Evolutionary conservation across 2,797 vertebrate species (phyloP).

Genomic region (Acrossocheilus wenchowensis): DNA sequence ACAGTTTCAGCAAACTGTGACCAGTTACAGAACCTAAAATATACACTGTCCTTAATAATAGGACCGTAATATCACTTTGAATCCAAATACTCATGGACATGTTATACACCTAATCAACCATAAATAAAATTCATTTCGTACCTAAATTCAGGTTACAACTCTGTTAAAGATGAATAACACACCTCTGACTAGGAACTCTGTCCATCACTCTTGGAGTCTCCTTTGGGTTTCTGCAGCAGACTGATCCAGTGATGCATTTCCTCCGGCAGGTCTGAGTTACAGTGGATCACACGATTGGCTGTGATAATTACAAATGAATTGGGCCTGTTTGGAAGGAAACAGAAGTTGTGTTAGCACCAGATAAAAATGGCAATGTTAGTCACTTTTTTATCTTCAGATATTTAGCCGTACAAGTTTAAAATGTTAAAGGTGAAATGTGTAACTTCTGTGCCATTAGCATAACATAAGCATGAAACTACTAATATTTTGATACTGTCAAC

Average conservation of each 20-base stretch:
- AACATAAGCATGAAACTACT: background rate
- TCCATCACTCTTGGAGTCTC: constrained; percentile 82
- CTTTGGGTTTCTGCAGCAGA: constrained; percentile 86
- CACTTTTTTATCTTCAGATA: background rate
- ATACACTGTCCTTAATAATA: background rate
- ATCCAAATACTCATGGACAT: background rate
- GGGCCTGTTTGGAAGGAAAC: constrained; percentile 68
- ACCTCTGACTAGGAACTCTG: constrained; percentile 86
- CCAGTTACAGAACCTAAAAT: background rate
- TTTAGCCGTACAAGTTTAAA: background rate
- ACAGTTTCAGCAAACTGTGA: background rate
- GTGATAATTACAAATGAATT: constrained; percentile 89
- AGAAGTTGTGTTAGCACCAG: background rate
- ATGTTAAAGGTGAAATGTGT: background rate
- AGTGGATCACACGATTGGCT: constrained; percentile 87
- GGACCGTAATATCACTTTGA: background rate
- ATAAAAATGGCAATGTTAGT: background rate
- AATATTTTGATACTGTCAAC: background rate
- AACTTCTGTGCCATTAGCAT: background rate
- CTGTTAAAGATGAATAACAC: background rate
- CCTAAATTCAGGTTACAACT: background rate
- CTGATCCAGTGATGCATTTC: constrained; percentile 91
- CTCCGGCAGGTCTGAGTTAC: constrained; percentile 85
- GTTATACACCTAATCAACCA: background rate
- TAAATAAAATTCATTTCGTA: background rate